phyloP scores from a whole-genome alignment of 2,888 invertebrate species.

The Melinaea menophilus region DNA sequence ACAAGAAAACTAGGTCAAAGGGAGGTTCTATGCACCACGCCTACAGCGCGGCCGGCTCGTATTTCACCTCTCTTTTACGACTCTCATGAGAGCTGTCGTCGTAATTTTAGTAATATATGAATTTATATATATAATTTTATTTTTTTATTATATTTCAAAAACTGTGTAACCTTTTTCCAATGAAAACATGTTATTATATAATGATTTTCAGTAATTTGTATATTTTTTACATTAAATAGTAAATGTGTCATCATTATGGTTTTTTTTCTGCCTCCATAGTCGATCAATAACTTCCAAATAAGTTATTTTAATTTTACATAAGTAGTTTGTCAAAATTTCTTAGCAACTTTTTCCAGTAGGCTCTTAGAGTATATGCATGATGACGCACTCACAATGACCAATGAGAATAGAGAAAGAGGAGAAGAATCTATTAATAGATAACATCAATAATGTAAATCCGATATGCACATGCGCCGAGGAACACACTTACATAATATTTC shows the following conservation, averaged over 20 bases:
- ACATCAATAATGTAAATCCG: not conserved
- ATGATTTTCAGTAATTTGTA: too few species aligned
- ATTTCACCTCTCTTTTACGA: not conserved
- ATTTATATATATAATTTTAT: too few species aligned
- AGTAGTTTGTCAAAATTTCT: not conserved
- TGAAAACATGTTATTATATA: too few species aligned
- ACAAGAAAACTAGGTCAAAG: slow-evolving; percentile 1
- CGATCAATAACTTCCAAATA: not conserved
- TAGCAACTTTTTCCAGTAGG: not conserved
- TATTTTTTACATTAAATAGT: too few species aligned
- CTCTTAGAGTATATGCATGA: not conserved
- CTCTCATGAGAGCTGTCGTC: not conserved
- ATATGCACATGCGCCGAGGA: too few species aligned
- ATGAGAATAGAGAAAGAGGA: not conserved
- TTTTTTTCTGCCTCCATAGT: not conserved
- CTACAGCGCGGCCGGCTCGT: not conserved
- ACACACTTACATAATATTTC: too few species aligned
- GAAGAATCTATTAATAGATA: slow-evolving; percentile 2
- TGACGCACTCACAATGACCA: slow-evolving; percentile 1
- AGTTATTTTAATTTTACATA: not conserved
- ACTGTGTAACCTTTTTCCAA: too few species aligned
- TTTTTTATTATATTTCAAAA: too few species aligned
- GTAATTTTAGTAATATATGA: not conserved
- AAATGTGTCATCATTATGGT: too few species aligned
- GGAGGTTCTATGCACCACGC: slow-evolving; percentile 7